Percentiles rank a stretch among this genome's conserved stretches.
These are phyloP conservation scores for Coregonus suidteri DNA, from an alignment of 2,797 vertebrate species.

Conservation along the genomic window DNA sequence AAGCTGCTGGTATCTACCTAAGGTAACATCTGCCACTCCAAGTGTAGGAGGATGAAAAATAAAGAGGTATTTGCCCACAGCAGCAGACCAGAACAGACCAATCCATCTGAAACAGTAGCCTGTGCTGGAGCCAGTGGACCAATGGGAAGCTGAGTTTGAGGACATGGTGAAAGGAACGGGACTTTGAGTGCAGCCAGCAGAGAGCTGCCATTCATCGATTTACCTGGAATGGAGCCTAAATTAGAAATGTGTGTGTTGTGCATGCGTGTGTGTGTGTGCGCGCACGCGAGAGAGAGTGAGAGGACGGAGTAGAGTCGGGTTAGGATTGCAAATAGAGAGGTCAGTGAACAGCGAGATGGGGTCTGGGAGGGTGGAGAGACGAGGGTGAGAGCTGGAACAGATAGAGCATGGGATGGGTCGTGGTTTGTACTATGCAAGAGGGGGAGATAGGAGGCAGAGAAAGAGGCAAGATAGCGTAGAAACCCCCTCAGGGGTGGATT, in stretches of 20 bases:
- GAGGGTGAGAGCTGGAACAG: too few species aligned
- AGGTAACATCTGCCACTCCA: constrained; percentile 36
- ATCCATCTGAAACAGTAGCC: constrained; percentile 67
- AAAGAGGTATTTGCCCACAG: constrained; percentile 32
- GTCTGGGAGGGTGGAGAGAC: not conserved
- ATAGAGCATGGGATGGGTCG: constrained; percentile 36
- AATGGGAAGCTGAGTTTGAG: too few species aligned
- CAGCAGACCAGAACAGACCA: constrained; percentile 23
- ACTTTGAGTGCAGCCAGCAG: constrained; percentile 39
- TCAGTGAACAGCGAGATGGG: not conserved
- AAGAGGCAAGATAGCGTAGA: constrained; percentile 25
- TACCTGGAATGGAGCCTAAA: constrained; percentile 44
- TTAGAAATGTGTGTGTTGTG: constrained; percentile 24
- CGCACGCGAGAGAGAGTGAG: not conserved
- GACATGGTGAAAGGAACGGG: constrained; percentile 24
- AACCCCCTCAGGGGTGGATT: constrained; percentile 56
- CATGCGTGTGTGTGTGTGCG: not conserved
- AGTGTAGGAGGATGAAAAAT: constrained; percentile 44
- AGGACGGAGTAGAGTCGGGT: not conserved
- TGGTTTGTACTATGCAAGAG: constrained; percentile 50
- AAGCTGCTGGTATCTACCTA: constrained; percentile 33
- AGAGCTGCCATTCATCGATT: constrained; percentile 56
- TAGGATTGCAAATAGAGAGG: not conserved
- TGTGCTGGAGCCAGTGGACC: constrained; percentile 10
- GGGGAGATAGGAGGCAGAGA: constrained; percentile 41